These are phyloP conservation scores for Troides helena DNA, from an alignment of 2,888 invertebrate genomes.

Conservation along the genomic window DNA sequence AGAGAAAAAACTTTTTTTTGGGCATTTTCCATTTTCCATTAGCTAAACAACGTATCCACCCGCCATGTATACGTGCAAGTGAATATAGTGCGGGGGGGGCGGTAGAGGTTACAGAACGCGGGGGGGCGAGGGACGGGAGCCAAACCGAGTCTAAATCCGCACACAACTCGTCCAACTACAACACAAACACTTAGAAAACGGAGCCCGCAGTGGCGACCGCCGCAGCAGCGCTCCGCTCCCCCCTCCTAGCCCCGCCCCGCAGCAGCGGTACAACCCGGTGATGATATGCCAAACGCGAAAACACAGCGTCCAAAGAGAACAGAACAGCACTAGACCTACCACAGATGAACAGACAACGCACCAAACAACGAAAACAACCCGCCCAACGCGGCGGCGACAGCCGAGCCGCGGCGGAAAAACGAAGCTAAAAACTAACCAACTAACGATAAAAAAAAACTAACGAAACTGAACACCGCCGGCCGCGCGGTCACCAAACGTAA, in stretches of 20 bases:
- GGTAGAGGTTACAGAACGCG: constrained; percentile 45
- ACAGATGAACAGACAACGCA: constrained; percentile 59
- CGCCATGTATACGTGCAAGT: constrained; percentile 69
- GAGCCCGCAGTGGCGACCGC: constrained; percentile 36
- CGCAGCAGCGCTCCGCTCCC: constrained; percentile 62
- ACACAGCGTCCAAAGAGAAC: constrained; percentile 61
- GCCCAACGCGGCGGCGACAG: constrained; percentile 45
- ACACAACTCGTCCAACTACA: constrained; percentile 53
- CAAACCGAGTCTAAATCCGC: constrained; percentile 47
- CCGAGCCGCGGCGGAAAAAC: constrained; percentile 56
- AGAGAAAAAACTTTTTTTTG: constrained; percentile 58
- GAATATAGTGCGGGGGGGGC: constrained; percentile 53
- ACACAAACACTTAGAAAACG: constrained; percentile 51
- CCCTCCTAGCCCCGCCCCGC: constrained; percentile 41
- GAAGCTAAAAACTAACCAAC: constrained; percentile 67
- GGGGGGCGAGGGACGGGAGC: constrained; percentile 51
- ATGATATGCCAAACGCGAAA: constrained; percentile 70
- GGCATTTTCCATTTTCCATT: constrained; percentile 46
- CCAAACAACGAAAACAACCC: constrained; percentile 52
- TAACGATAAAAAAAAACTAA: constrained; percentile 39
- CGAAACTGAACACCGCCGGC: constrained; percentile 45
- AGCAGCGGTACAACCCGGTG: constrained; percentile 51
- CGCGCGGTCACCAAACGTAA: constrained; percentile 53
- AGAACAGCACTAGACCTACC: constrained; percentile 43
- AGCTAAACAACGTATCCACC: constrained; percentile 44